These are phyloP conservation scores for Girardinus metallicus DNA, from an alignment of 2,797 vertebrate genomes.

Conservation along the genomic window DNA sequence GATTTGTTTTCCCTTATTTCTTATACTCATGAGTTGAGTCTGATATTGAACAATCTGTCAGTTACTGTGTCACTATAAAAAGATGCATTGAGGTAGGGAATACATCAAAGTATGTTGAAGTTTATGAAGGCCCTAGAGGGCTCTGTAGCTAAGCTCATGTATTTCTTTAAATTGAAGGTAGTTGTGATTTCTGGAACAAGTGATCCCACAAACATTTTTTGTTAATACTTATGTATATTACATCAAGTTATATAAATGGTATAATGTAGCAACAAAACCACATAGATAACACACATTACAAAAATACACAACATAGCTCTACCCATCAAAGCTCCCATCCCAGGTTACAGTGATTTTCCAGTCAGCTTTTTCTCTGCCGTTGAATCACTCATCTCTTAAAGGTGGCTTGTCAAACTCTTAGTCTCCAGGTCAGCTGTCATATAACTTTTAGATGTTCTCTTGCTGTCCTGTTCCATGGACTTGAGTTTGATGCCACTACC, in stretches of 20 bases:
- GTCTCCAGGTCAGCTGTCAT: not conserved
- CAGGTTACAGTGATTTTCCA: not conserved
- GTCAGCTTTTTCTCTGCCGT: not conserved
- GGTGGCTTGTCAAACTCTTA: not conserved
- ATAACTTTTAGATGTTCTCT: not conserved
- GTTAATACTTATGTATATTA: not conserved
- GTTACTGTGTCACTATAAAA: not conserved
- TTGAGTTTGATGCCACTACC: not conserved
- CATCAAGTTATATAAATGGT: not conserved
- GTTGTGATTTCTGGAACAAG: conserved; percentile 12
- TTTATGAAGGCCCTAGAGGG: conserved; percentile 8
- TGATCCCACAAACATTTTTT: not conserved
- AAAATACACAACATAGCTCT: not conserved
- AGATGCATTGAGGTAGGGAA: conserved; percentile 7
- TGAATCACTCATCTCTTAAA: not conserved
- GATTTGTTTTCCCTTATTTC: conserved; percentile 2
- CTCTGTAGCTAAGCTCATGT: conserved; percentile 6
- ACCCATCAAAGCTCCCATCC: not conserved
- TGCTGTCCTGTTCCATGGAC: not conserved
- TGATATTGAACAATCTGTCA: conserved; percentile 9
- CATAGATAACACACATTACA: not conserved
- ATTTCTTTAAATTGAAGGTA: conserved; percentile 25
- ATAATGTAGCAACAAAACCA: not conserved
- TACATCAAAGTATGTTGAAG: conserved; percentile 1
- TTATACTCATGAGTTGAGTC: not conserved